A percentile compares a stretch with the other conserved stretches of the same genome.
phyloP scores from a whole-genome alignment of 2,113 vertebrate genomes.

The Petroica traversi region DNA sequence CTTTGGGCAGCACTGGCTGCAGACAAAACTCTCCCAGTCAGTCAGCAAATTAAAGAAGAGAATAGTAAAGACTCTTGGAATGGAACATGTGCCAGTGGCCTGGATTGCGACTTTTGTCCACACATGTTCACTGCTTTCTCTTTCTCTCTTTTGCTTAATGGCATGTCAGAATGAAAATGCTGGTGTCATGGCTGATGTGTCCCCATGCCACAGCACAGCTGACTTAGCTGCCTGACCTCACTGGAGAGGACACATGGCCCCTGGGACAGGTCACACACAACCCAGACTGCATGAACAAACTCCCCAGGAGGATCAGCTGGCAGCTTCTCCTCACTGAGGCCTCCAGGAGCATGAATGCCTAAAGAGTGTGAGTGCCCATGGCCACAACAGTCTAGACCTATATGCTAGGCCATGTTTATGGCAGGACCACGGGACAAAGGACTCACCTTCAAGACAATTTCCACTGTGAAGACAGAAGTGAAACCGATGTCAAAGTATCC shows the following conservation, averaged over 20 bases:
- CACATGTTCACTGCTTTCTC: neutral
- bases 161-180: neutral
- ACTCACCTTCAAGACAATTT: constrained; percentile 94
- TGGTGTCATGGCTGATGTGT: neutral
- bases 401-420: accelerated
- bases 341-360: neutral
- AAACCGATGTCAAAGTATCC: constrained; percentile 92
- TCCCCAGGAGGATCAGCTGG: neutral
- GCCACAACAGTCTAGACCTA: neutral
- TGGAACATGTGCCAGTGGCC: neutral
- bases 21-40: neutral
- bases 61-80: neutral
- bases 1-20: neutral
- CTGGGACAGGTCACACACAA: neutral
- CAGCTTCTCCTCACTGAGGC: neutral
- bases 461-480: constrained; percentile 94
- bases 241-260: neutral
- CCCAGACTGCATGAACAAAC: neutral
- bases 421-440: neutral
- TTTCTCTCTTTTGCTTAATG: neutral
- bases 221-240: neutral
- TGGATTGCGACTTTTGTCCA: neutral
- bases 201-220: neutral
- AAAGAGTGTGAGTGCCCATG: neutral
- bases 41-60: neutral